Percentiles rank a stretch among this genome's conserved stretches.
phyloP scores from a whole-genome alignment of 1,140 invertebrate species.

The Mesaphorura yosii region DNA sequence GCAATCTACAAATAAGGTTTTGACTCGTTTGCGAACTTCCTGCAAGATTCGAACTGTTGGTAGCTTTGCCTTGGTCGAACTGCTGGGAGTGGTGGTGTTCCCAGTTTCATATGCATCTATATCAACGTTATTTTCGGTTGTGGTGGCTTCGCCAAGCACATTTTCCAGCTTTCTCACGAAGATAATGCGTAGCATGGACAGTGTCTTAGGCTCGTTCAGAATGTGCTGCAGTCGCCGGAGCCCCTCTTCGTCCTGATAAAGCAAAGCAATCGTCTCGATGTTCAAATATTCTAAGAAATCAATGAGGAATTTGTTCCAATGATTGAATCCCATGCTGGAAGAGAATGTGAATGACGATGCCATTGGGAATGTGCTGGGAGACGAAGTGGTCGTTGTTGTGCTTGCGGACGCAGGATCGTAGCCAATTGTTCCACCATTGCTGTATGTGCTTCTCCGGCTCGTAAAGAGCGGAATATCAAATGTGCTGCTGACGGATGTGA shows the following conservation, averaged over 20 bases:
- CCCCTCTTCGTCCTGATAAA: constrained; percentile 28
- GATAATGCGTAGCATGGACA: constrained; percentile 17
- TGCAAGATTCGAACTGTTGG: no score
- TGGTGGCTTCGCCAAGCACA: constrained; percentile 6
- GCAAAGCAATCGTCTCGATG: neutral
- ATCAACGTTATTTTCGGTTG: no score
- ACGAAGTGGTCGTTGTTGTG: no score
- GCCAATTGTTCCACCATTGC: no score
- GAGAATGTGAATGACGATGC: neutral
- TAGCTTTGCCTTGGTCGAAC: no score
- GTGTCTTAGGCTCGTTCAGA: constrained; percentile 14
- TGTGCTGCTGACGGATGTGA: neutral
- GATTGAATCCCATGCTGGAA: neutral
- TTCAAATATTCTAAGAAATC: neutral
- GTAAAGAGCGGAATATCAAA: constrained; percentile 7
- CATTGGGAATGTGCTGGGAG: no score
- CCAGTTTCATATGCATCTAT: no score
- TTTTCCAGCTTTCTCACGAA: constrained; percentile 21
- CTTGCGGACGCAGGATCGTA: no score
- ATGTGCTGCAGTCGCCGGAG: constrained; percentile 27
- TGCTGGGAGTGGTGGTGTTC: no score
- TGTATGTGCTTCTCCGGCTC: no score
- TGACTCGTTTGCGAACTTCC: constrained; percentile 19
- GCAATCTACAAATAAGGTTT: constrained; percentile 27
- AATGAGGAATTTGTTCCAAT: constrained; percentile 1